Percentiles rank a stretch among this genome's conserved stretches.
Evolutionary conservation across 2,888 invertebrate genomes (phyloP).

Genomic region (Agrilus mali): DNA sequence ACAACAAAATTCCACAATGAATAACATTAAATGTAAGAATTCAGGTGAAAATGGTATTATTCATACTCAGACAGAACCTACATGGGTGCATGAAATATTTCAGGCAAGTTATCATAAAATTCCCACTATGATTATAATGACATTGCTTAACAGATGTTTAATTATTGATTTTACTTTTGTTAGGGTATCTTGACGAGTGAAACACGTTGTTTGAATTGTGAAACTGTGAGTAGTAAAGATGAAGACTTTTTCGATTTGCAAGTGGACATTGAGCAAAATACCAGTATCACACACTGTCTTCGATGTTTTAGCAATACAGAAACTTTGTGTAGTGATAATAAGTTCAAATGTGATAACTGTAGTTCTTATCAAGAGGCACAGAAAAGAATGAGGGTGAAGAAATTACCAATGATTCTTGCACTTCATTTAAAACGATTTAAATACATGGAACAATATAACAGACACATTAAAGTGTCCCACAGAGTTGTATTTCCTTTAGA

Average conservation of each 20-base stretch:
- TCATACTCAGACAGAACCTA: conserved; percentile 61
- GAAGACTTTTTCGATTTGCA: conserved; percentile 98
- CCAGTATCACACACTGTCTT: conserved; percentile 96
- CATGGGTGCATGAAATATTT: conserved; percentile 99
- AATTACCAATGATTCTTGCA: conserved; percentile 93
- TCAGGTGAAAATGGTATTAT: conserved; percentile 38
- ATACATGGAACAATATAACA: conserved; percentile 96
- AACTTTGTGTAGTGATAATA: conserved; percentile 97
- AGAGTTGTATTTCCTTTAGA: conserved; percentile 98
- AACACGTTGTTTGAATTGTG: conserved; percentile 97
- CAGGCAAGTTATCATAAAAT: conserved; percentile 53
- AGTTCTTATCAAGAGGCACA: conserved; percentile 99
- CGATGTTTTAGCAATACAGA: conserved; percentile 97
- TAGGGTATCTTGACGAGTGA: conserved; percentile 94
- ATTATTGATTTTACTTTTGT: conserved; percentile 7
- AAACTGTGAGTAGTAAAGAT: conserved; percentile 98
- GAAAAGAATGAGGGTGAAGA: conserved; percentile 97
- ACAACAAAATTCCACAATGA: conserved; percentile 51
- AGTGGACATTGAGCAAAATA: conserved; percentile 99
- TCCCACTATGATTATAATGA: background rate
- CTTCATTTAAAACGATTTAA: conserved; percentile 95
- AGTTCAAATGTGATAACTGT: conserved; percentile 99
- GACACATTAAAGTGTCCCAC: conserved; percentile 98
- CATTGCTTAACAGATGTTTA: background rate
- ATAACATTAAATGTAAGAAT: conserved; percentile 42